Base-by-base conservation (phyloP, 2,797 vertebrate species). In the Alectoris magna region DNA sequence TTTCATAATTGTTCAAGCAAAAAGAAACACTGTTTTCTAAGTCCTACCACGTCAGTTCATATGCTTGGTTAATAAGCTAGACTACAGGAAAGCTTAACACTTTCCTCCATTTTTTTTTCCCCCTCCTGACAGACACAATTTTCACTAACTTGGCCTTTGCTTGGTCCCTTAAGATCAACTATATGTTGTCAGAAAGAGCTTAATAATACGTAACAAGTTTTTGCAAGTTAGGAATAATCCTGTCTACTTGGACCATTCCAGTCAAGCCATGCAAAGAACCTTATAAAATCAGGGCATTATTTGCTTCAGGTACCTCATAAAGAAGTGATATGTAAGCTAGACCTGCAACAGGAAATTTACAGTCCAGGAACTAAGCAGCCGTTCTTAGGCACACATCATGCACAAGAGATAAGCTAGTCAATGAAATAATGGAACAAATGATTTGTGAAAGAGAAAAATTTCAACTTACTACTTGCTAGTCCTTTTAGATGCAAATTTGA, bases 21-120 rank as follows among this genome's bases (percentile, higher is more conserved):
- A 95, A 94, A 70, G 18, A 21, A 92, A 44, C 22, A 76, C n/a
- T 31, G 88, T 36, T 76, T 93, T 76, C 60, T 59, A 60, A 76
- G 95, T 91, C 72, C 21, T 39, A 77, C 31, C 2, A 4, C 44
- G 84, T 87, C 66, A 81, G 39, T 73, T 94, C 3, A 2, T 51
- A 55, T 46, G 56, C 49, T 86, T 94, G 24, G 72, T 91, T 67
- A 88, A 51, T 55, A 83, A 75, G 27, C 26, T 90, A 76, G 46
- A 56, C 46, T 90, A 85, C 36, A 62, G 44, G 91, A 68, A 41
- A 88, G 43, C 44, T 77, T 64, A 64, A 81, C 83, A 73, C 19
- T 58, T 15, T 34, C 22, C 49, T 77, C 7, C 39, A 85, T 72
- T 51, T 74, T 94, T 62, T 72, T 78, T 17, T 10, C 10, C 5